Conservation (phyloP, 2,888 invertebrate genomes). For the Metacarcinus magister region DNA sequence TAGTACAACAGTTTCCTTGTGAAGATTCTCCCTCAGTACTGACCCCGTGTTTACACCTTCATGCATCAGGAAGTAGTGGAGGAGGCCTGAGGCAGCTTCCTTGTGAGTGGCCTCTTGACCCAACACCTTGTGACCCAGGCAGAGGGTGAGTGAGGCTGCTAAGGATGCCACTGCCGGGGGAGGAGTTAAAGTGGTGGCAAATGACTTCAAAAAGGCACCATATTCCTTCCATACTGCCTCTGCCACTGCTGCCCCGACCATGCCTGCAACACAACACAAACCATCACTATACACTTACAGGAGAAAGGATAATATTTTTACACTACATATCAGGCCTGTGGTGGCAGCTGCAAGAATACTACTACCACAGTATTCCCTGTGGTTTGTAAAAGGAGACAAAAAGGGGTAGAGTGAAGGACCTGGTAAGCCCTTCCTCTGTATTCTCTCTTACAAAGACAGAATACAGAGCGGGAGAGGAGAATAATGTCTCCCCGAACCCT, state of each 20-base stretch:
- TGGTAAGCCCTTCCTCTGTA: no score
- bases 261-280: constrained; percentile 16
- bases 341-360: background rate
- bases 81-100: constrained; percentile 64
- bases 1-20: background rate
- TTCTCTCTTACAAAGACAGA: no score
- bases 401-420: no score
- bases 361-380: background rate
- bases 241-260: constrained; percentile 33
- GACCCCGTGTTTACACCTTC: constrained; percentile 68
- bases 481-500: no score
- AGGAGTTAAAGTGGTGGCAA: constrained; percentile 72
- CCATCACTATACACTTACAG: background rate
- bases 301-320: background rate
- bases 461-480: no score
- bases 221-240: constrained; percentile 71
- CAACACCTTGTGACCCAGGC: background rate
- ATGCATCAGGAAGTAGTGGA: constrained; percentile 68
- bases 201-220: constrained; percentile 68
- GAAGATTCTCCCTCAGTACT: constrained; percentile 17
- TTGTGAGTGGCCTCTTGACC: constrained; percentile 35
- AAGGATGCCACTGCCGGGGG: constrained; percentile 65
- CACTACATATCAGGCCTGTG: background rate
- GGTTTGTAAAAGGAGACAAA: no score
- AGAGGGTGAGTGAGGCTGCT: constrained; percentile 79